Evolutionary conservation across 2,888 invertebrate species (phyloP).

Genomic region (Machimus rusticus): DNA sequence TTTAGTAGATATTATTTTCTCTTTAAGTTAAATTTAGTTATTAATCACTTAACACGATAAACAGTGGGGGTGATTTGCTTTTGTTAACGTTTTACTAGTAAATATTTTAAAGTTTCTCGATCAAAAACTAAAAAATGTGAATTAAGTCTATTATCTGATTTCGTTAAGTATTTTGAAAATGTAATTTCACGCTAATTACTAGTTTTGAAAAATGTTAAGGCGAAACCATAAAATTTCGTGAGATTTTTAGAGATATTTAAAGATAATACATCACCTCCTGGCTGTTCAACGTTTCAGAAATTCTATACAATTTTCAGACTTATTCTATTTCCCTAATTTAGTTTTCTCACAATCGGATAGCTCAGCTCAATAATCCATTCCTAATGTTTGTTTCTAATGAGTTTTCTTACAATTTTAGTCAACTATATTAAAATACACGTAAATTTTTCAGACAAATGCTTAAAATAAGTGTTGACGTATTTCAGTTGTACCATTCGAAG

Average conservation of each 20-base stretch:
- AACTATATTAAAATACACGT: background rate
- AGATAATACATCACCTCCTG: background rate
- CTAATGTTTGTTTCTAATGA: background rate
- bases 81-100: background rate
- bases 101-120: background rate
- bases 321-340: conserved; percentile 26
- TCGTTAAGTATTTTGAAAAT: background rate
- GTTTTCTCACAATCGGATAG: background rate
- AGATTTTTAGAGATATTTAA: background rate
- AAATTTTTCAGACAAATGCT: background rate
- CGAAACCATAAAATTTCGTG: background rate
- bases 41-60: background rate
- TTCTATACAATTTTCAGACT: background rate
- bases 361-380: background rate
- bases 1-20: background rate
- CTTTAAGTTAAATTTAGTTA: background rate
- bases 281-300: background rate
- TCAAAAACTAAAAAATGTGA: background rate
- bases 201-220: background rate
- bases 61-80: background rate
- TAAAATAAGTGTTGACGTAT: background rate
- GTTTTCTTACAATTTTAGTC: background rate
- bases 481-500: conserved; percentile 18
- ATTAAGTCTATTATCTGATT: background rate
- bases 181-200: background rate